Base-by-base conservation (phyloP, 2,888 invertebrate species). In the Sipha maydis region DNA sequence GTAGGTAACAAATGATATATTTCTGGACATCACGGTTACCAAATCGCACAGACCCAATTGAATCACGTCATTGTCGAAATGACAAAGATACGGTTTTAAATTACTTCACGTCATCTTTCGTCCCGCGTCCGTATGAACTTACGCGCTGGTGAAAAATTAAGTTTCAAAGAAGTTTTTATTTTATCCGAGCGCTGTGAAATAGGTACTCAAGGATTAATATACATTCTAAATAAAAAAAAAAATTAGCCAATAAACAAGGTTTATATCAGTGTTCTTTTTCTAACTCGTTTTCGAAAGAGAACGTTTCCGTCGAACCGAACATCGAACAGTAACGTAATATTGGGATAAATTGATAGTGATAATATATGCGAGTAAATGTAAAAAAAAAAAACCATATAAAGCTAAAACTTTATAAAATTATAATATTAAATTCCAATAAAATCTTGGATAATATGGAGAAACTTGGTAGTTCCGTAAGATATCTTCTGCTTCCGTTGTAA, bases 211-310 rank as follows among this genome's bases (percentile, higher is more conserved):
- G 67, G n/a, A 28, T 61, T 14, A 80, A 80, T 41, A 38, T 38
- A 61, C 61, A 41, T 80, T 67, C 80, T n/a, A 41, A 61, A 79
- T 25, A 67, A 38, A 41, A 67, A 38, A n/a, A 67, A 80, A 61
- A 80, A 67, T 17, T 14, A 28, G 61, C 38, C n/a, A 38, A 38
- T 80, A 61, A 61, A 80, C 79, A 67, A 61, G 34, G 67, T 41
- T 28, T n/a, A 28, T 41, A 80, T 67, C 80, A 61, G n/a, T 67
- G 38, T 78, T 41, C 77, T 78, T 78, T 78, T 28, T 78, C 19
- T 28, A 9, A 7, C 3, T 69, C n/a, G n/a, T 78, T 78, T 31
- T 31, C 28, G n/a, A 78, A 78, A 54, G 77, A 78, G 54, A 54
- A 78, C 28, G 54, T 78, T 48, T 78, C 31, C 14, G 41, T 19